Base-by-base conservation (phyloP, 2,113 vertebrate genomes). In the Corythornis cristatus region DNA sequence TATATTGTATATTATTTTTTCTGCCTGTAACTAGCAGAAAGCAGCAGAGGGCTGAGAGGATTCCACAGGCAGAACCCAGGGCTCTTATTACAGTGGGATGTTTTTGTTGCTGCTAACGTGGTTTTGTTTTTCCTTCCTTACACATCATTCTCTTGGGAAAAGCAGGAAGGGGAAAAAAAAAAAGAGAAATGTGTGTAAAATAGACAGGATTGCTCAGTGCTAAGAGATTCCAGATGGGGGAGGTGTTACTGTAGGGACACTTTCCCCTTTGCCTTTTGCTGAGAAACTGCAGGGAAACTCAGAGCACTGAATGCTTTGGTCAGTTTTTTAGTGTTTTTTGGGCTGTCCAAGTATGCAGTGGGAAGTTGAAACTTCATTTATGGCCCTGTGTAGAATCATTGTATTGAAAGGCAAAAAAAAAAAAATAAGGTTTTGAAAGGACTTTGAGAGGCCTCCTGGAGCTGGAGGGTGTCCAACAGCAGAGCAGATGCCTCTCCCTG, bases 111-210 rank as follows among this genome's bases (percentile, higher is more conserved):
- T 95, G 61, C 89, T 95, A 90, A 93, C 33, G 18, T 95, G 94
- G 87, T 96, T 96, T 95, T 96, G 93, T 91, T 96, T 93, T 96
- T 89, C 70, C 70, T 89, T 96, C 85, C 74, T 94, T 91, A 94
- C 88, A 67, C 85, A 71, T 85, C 91, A 64, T 95, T 96, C 88
- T 95, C 86, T 28, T 90, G 93, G 93, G 93, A 91, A 93, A 95
- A 92, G 83, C 48, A 86, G 53, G 37, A 37, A 37, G 37, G 37
- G 68, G n/a, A n/a, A n/a, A 89, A 92, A 93, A 88, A 88, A 94
- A 94, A 94, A 80, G 56, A 62, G n/a, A 50, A 67, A 71, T 89
- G 79, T 93, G 86, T 89, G 79, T 93, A 88, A 89, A 77, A 91
- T 88, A 95, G 31, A 89, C 88, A 89, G 42, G 45, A 89, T 56